Conservation (phyloP, 2,797 vertebrate genomes). For the Morus bassanus region DNA sequence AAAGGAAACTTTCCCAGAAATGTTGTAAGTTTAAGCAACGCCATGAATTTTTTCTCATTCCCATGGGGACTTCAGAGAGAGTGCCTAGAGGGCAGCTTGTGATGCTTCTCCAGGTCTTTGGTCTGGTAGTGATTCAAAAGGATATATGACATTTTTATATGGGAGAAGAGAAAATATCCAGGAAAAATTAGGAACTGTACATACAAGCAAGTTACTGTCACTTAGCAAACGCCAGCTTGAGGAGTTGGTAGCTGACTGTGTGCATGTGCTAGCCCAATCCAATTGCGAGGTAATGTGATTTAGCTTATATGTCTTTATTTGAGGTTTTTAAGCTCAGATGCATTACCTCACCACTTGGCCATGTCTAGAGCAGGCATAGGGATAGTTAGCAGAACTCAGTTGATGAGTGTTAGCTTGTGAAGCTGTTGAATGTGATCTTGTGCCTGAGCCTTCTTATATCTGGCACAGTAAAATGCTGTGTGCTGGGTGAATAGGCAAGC, state of each 20-base stretch:
- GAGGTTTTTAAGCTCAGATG: neutral
- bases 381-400: neutral
- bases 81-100: neutral
- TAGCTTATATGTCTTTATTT: neutral
- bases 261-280: neutral
- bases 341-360: conserved; percentile 8
- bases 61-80: neutral
- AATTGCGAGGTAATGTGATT: neutral
- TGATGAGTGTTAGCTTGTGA: neutral
- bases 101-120: neutral
- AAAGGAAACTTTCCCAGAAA: neutral
- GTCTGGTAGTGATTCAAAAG: neutral
- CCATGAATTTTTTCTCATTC: neutral
- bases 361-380: neutral
- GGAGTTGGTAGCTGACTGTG: neutral
- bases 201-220: neutral
- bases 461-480: neutral
- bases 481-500: neutral
- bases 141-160: neutral
- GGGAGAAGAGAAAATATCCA: neutral
- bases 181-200: neutral
- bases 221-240: neutral
- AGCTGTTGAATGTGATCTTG: neutral
- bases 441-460: neutral
- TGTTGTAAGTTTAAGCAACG: neutral